Base-by-base conservation (phyloP, 2,888 invertebrate species). In the Rhabditoides inermis region DNA sequence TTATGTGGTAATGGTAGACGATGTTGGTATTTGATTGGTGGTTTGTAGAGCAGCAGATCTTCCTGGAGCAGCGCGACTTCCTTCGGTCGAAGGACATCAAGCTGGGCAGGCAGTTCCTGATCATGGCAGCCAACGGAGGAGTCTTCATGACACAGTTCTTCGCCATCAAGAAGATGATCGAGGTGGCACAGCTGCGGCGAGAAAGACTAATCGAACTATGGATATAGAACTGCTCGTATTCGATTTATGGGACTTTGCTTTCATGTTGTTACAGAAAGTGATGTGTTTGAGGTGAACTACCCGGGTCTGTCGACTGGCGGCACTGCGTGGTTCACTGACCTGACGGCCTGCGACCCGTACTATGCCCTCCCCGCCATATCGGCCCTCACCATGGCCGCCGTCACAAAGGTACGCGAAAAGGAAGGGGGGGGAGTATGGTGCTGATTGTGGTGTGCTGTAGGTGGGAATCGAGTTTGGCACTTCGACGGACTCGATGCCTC, bases 111-210 rank as follows among this genome's bases (percentile, higher is more conserved):
- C 70, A 74, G 44, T 59, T 70, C 30, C 18, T 63, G 28, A 56
- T 71, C 46, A 65, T 77, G 46, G 27, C 60, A n/a, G 67, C 64
- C 18, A 70, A 85, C 84, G 82, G 83, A 49, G 91, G 91, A 0
- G 79, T 95, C 18, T 95, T 95, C 77, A 79, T 94, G 59, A 90
- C 92, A 0, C 87, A 90, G 77, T 95, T 92, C 76, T 83, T 88
- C 79, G 89, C 86, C 0, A 78, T 98, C 44, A 82, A 88, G 66
- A 81, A 83, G 60, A 92, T 98, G 92, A 85, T 90, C 1, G 86
- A 85, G 72, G 83, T 86, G 3, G 10, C 10, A 32, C 12, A n/a
- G 10, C 1, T 32, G 10, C 12, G 12, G 1, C 10, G 1, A 32
- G 35, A n/a, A n/a, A n/a, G n/a, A n/a, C n/a, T n/a, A n/a, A n/a